phyloP scores from a whole-genome alignment of 1,140 invertebrate species.

The Anoplolepis gracilipes region DNA sequence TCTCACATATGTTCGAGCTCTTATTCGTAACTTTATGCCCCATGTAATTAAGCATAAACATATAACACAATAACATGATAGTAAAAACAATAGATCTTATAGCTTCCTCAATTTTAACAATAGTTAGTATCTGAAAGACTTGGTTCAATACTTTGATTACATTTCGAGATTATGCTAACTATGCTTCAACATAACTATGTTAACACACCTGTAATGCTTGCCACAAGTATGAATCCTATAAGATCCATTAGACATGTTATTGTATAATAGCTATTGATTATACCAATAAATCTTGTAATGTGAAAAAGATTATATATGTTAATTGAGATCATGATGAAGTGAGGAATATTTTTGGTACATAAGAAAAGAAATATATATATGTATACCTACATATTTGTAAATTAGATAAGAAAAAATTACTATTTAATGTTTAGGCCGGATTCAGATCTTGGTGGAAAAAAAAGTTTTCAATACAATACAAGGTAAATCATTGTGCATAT shows the following conservation, averaged over 20 bases:
- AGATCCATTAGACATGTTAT: background rate
- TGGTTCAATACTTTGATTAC: background rate
- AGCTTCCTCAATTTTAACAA: background rate
- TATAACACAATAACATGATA: background rate
- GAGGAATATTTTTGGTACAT: background rate
- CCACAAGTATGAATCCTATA: background rate
- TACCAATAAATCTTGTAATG: slow-evolving; percentile 20
- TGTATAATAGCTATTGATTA: slow-evolving; percentile 9
- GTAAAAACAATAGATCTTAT: background rate
- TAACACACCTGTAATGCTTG: background rate
- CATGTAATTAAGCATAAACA: background rate
- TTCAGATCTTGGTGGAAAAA: no score
- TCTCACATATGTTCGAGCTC: background rate
- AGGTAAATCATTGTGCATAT: no score
- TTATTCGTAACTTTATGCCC: background rate
- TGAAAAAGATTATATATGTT: background rate
- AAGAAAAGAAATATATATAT: background rate
- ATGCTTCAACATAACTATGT: slow-evolving; percentile 10
- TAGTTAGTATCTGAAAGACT: background rate
- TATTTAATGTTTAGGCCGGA: no score
- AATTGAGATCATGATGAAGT: background rate
- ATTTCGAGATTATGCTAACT: background rate
- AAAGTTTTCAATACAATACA: no score
- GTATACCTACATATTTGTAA: no score
- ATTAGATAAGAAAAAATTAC: no score